A percentile compares a stretch with the other conserved stretches of the same genome.
These are phyloP conservation scores for Megalops cyprinoides DNA, from an alignment of 2,797 vertebrate genomes.

Conservation along the genomic window DNA sequence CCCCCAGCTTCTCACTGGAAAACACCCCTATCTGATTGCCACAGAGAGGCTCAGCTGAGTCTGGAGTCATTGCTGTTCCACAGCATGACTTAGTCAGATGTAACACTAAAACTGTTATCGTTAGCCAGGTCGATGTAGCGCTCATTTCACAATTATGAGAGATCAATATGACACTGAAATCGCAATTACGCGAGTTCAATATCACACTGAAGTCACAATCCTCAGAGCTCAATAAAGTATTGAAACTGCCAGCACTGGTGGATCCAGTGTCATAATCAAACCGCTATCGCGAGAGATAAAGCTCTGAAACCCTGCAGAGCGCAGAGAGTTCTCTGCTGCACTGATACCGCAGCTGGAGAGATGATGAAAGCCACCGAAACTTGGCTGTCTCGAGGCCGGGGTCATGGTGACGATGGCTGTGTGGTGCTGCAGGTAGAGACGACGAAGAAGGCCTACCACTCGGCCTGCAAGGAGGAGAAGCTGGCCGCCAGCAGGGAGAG, in stretches of 20 bases:
- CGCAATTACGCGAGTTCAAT: not conserved
- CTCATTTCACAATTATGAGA: not conserved
- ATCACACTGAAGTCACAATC: not conserved
- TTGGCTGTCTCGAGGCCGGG: too few species aligned
- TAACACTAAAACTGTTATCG: not conserved
- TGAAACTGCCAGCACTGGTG: not conserved
- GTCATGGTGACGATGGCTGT: too few species aligned
- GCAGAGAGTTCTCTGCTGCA: not conserved
- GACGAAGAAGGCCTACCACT: slow-evolving; percentile 89
- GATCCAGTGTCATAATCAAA: not conserved
- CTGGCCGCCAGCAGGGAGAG: slow-evolving; percentile 87
- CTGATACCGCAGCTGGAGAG: not conserved
- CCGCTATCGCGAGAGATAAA: not conserved
- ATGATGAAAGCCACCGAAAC: not conserved
- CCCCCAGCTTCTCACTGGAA: too few species aligned
- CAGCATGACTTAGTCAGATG: not conserved
- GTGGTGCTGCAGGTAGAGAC: slow-evolving; percentile 73
- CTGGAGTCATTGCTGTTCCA: not conserved
- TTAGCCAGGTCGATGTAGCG: not conserved
- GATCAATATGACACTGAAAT: not conserved
- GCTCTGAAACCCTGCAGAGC: not conserved
- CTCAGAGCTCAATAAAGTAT: not conserved
- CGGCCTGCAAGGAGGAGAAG: slow-evolving; percentile 95
- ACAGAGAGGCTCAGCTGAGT: not conserved
- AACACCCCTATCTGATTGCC: not conserved